A percentile compares a stretch with the other conserved stretches of the same genome.
phyloP scores from a whole-genome alignment of 2,113 vertebrate species.

The Protobothrops flavoviridis region DNA sequence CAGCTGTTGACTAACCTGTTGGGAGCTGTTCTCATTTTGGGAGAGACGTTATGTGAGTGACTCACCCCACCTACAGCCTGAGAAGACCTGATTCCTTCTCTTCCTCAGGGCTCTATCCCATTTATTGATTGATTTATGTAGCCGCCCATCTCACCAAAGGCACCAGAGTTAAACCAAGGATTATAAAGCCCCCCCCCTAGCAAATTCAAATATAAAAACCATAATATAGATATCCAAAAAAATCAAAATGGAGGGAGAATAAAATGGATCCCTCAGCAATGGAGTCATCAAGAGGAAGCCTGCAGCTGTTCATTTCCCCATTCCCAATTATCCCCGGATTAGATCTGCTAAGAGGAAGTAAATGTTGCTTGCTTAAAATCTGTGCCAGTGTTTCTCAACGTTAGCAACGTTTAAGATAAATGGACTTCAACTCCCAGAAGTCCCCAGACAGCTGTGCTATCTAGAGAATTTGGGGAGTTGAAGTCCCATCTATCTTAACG shows the following conservation, averaged over 20 bases:
- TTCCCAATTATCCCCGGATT: neutral
- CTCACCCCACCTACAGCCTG: neutral
- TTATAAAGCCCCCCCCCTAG: too few species aligned
- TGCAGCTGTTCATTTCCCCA: neutral
- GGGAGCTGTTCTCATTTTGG: neutral
- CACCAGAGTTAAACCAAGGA: too few species aligned
- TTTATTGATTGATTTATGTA: too few species aligned
- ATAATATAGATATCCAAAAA: too few species aligned
- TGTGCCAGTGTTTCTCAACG: neutral
- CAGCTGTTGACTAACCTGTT: neutral
- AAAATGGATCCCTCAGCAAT: too few species aligned
- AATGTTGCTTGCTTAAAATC: neutral
- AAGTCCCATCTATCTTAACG: neutral
- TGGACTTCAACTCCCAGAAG: neutral
- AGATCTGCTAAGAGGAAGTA: neutral
- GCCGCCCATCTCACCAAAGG: too few species aligned
- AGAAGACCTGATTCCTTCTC: neutral
- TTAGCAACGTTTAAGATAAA: neutral
- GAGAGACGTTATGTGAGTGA: neutral
- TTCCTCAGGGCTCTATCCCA: neutral
- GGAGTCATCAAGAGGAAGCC: too few species aligned
- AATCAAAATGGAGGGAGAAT: too few species aligned
- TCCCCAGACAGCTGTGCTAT: neutral
- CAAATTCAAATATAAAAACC: too few species aligned
- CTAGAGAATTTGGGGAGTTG: neutral